phyloP scores from a whole-genome alignment of 92 coral and sea anemone species.

The Metridium senile region DNA sequence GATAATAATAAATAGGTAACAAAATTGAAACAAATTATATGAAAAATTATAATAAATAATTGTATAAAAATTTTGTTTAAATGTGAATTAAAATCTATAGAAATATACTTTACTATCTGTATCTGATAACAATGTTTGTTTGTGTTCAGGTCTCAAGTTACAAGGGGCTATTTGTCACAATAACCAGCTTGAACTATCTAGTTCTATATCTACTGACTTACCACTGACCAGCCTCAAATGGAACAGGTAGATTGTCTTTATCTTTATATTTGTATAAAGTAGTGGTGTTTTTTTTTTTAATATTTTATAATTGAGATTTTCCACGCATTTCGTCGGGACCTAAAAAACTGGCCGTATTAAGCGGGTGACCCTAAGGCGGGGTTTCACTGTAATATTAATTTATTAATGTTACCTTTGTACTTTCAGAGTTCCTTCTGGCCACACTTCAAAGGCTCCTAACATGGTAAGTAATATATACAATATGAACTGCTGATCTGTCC shows the following conservation, averaged over 20 bases:
- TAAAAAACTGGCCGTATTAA: no score
- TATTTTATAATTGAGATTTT: background rate
- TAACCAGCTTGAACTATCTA: slow-evolving; percentile 86
- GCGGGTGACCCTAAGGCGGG: no score
- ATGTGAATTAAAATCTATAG: no score
- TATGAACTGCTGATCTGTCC: no score
- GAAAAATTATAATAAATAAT: no score
- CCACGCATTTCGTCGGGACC: no score
- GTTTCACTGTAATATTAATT: background rate
- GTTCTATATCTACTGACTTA: slow-evolving; percentile 89
- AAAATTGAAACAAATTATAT: no score
- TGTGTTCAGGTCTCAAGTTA: slow-evolving; percentile 77
- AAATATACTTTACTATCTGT: no score
- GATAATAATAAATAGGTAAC: no score
- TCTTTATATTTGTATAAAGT: background rate
- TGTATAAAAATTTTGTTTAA: no score
- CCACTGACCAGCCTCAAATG: slow-evolving; percentile 94
- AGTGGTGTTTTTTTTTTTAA: background rate
- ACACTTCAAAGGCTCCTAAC: background rate
- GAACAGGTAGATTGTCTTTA: slow-evolving; percentile 90
- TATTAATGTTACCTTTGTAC: no score
- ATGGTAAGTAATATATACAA: slow-evolving; percentile 2
- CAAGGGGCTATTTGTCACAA: slow-evolving; percentile 90
- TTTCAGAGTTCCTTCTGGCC: slow-evolving; percentile 26
- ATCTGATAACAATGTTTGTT: no score